phyloP scores from a whole-genome alignment of 64 coral and sea anemone genomes.

The Montipora capricornis region DNA sequence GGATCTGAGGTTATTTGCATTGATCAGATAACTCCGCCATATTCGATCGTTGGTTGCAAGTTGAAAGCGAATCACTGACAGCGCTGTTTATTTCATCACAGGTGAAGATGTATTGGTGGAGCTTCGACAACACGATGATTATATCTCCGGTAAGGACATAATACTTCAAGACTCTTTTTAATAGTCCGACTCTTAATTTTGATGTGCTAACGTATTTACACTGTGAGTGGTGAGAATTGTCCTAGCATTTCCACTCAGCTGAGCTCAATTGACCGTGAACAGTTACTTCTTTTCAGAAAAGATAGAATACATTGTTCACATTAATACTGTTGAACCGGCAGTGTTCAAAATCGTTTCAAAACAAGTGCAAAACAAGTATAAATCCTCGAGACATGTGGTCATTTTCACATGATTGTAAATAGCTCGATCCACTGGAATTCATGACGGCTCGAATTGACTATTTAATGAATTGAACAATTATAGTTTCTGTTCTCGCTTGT shows the following conservation, averaged over 20 bases:
- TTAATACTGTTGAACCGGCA: slow-evolving; percentile 7
- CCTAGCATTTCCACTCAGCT: neutral
- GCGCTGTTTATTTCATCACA: slow-evolving; percentile 18
- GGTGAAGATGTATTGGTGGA: slow-evolving; percentile 96
- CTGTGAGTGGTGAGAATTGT: neutral
- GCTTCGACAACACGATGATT: slow-evolving; percentile 95
- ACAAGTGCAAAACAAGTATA: too few relatives aligned
- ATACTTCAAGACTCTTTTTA: neutral
- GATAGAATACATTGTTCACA: slow-evolving; percentile 13
- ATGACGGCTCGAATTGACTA: too few relatives aligned
- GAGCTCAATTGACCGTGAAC: neutral
- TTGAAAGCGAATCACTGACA: neutral
- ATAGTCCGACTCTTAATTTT: neutral
- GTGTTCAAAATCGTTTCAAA: neutral
- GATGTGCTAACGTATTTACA: neutral
- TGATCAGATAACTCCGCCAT: slow-evolving; percentile 55
- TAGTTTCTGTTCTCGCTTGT: too few relatives aligned
- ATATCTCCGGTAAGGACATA: slow-evolving; percentile 84
- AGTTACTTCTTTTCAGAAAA: neutral
- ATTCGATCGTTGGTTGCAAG: slow-evolving; percentile 2
- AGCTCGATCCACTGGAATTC: too few relatives aligned
- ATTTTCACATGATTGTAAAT: too few relatives aligned
- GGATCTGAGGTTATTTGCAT: neutral
- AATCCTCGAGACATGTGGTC: too few relatives aligned
- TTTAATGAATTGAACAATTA: too few relatives aligned